A percentile compares a stretch with the other conserved stretches of the same genome.
These are phyloP conservation scores for Gobiocypris rarus DNA, from an alignment of 2,113 vertebrate species.

Conservation along the genomic window DNA sequence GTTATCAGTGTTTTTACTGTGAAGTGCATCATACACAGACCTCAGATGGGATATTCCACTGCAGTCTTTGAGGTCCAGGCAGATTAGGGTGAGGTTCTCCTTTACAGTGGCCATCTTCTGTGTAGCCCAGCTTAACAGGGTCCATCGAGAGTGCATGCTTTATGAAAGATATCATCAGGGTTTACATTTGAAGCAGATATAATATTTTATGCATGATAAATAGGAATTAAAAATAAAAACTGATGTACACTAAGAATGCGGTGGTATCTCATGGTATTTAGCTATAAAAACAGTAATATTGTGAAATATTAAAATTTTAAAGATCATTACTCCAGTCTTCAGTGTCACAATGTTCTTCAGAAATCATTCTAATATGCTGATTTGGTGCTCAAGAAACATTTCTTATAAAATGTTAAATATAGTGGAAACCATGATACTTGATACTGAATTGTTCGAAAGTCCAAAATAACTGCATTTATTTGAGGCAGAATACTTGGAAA, in stretches of 20 bases:
- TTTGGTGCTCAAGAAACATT: background rate
- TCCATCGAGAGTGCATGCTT: slow-evolving; percentile 89
- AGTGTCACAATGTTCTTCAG: background rate
- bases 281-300: too few species aligned
- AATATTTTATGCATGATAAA: background rate
- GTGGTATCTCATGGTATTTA: background rate
- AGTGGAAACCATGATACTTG: too few species aligned
- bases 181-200: background rate
- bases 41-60: slow-evolving; percentile 87
- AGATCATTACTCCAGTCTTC: background rate
- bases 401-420: too few species aligned
- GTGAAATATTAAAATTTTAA: too few species aligned
- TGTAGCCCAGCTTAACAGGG: slow-evolving; percentile 83
- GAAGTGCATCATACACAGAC: slow-evolving; percentile 63
- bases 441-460: background rate
- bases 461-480: background rate
- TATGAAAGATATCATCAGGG: slow-evolving; percentile 6
- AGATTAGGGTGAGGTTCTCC: slow-evolving; percentile 82
- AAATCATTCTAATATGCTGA: background rate
- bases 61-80: slow-evolving; percentile 83
- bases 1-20: background rate
- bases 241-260: background rate
- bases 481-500: background rate
- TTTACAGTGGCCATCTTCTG: slow-evolving; percentile 85
- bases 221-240: background rate